Evolutionary conservation across 2,797 vertebrate species (phyloP), one percentile per base, ranked within the genome.

Genomic region (Macroramphosus scolopax): DNA sequence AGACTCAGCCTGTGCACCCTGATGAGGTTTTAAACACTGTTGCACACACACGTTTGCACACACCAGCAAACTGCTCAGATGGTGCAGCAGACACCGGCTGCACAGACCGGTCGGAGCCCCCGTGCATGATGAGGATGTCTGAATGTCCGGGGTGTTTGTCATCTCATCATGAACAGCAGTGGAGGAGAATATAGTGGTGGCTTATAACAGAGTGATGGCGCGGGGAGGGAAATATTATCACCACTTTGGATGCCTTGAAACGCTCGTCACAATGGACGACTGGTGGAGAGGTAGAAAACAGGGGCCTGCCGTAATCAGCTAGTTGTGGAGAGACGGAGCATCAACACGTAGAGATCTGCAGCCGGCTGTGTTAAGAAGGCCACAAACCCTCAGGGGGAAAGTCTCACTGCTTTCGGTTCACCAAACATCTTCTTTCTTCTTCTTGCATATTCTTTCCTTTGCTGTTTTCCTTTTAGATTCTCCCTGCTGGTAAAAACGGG

Each of bases 401-500:
- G n/a, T 22, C 29, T 3, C 7, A 51, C 63, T 72, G 13, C 61
- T 63, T 68, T 63, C 38, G 52, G 60, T 68, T 77, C 70, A 72
- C 30, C 34, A 39, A 26, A 33, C 52, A 34, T 14, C 40, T 26
- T 29, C 50, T 50, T 49, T 38, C 30, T 26, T 53, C 46, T 51
- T 41, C 33, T 37, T 55, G 25, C 58, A 56, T 49, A 65, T 63
- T 29, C 33, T 44, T 51, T 53, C 45, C 43, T 60, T 11, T 17
- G 34, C 63, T 47, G 56, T 68, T 70, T n/a, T n/a, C n/a, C n/a
- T n/a, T n/a, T n/a, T n/a, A n/a, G 59, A 44, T 48, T 39, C 29
- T 37, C 36, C 55, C 75, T 73, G 45, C 45, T 60, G 49, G 70
- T 63, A 79, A 73, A 65, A 64, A 56, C 24, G 69, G 69, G 69